Conservation (phyloP, 2,797 vertebrate species). For the Ceryle rudis region DNA sequence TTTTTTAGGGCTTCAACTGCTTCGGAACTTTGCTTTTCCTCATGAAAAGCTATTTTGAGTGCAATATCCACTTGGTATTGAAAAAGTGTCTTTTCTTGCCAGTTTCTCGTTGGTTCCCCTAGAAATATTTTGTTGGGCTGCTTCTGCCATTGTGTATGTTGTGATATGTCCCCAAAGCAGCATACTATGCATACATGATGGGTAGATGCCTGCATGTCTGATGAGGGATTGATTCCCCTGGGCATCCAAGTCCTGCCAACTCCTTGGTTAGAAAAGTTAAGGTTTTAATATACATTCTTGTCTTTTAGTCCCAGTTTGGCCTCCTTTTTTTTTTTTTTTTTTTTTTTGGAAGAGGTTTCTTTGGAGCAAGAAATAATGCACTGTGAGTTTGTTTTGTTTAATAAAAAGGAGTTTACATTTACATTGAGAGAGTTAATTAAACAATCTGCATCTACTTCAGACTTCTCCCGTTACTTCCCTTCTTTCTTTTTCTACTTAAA, state of each 20-base stretch:
- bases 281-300: constrained; percentile 34
- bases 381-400: background rate
- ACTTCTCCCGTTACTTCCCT: background rate
- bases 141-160: background rate
- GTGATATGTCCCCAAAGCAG: background rate
- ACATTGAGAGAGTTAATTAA: background rate
- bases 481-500: background rate
- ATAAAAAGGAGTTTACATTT: background rate
- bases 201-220: constrained; percentile 36
- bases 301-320: background rate
- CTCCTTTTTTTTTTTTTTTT: background rate
- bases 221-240: background rate
- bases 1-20: constrained; percentile 14
- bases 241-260: constrained; percentile 23
- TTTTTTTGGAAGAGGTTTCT: background rate
- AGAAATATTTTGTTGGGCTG: background rate
- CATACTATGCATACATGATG: background rate
- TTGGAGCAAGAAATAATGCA: background rate
- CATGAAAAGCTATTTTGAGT: constrained; percentile 36
- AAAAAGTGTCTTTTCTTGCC: background rate
- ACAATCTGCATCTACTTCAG: background rate
- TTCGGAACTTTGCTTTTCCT: too few species aligned
- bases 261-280: constrained; percentile 4
- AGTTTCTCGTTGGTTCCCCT: background rate
- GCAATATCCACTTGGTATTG: background rate